Evolutionary conservation across 2,888 invertebrate genomes (phyloP).

Genomic region (Scotopteryx bipunctaria): DNA sequence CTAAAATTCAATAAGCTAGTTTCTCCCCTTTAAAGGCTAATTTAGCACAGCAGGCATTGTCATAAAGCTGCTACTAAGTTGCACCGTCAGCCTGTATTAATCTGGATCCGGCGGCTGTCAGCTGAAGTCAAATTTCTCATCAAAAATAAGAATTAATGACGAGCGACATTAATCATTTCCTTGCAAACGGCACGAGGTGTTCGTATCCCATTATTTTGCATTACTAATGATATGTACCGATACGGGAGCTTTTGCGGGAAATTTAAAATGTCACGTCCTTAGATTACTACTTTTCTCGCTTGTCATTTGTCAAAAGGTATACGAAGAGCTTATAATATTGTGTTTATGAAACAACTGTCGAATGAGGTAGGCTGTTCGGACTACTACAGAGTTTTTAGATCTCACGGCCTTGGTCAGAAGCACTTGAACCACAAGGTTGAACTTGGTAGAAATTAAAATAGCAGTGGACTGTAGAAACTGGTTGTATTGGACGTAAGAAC

Average conservation of each 20-base stretch:
- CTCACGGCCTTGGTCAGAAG: too few species aligned
- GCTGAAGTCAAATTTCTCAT: slow-evolving; percentile 83
- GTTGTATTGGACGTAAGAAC: too few species aligned
- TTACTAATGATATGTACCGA: slow-evolving; percentile 83
- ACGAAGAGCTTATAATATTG: background rate
- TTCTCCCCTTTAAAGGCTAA: slow-evolving; percentile 27
- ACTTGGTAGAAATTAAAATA: too few species aligned
- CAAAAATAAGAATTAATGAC: slow-evolving; percentile 83
- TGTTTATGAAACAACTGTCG: background rate
- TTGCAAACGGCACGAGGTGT: slow-evolving; percentile 82
- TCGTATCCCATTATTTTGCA: slow-evolving; percentile 83
- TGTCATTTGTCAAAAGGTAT: slow-evolving; percentile 23
- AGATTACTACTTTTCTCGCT: slow-evolving; percentile 47
- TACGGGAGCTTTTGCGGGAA: slow-evolving; percentile 72
- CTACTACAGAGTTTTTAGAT: too few species aligned
- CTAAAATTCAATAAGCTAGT: slow-evolving; percentile 1
- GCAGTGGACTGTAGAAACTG: too few species aligned
- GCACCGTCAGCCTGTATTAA: slow-evolving; percentile 81
- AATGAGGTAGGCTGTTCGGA: too few species aligned
- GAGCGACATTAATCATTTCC: slow-evolving; percentile 81
- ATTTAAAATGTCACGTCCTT: slow-evolving; percentile 66
- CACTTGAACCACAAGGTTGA: too few species aligned
- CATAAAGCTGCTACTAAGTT: slow-evolving; percentile 63
- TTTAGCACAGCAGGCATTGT: slow-evolving; percentile 50
- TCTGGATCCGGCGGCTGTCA: slow-evolving; percentile 71